Conservation (phyloP, 2,888 invertebrate species). For the Drosophila borealis region DNA sequence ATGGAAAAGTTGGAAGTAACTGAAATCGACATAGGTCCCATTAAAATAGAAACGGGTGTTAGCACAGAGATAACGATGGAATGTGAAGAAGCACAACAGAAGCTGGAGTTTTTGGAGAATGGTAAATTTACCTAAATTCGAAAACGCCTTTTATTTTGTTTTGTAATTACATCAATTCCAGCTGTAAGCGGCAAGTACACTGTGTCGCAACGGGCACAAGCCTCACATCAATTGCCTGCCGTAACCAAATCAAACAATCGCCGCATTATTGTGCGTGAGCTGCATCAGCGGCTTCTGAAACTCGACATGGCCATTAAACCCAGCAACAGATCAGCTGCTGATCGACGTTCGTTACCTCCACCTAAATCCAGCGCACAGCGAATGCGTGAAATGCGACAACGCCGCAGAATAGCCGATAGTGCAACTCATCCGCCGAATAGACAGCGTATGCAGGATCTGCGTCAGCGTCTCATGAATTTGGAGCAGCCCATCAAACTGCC, state of each 20-base stretch:
- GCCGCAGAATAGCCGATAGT: neutral
- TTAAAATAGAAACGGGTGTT: slow-evolving; percentile 9
- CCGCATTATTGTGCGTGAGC: slow-evolving; percentile 3
- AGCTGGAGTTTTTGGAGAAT: neutral
- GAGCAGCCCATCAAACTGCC: neutral
- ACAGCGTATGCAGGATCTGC: slow-evolving; percentile 31
- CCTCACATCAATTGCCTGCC: neutral
- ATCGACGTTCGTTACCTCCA: too few species aligned
- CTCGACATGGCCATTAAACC: slow-evolving; percentile 2
- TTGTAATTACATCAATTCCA: neutral
- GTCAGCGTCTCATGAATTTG: slow-evolving; percentile 33
- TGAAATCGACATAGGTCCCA: slow-evolving; percentile 28
- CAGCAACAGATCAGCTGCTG: too few species aligned
- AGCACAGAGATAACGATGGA: neutral
- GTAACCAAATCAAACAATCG: slow-evolving; percentile 23
- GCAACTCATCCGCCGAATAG: neutral
- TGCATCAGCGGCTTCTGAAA: slow-evolving; percentile 20
- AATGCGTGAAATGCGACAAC: neutral
- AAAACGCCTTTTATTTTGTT: neutral
- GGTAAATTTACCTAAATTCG: neutral
- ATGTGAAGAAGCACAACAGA: neutral
- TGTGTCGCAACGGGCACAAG: neutral
- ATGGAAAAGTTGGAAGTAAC: neutral
- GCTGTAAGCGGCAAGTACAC: neutral
- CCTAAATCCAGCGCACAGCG: neutral